Base-by-base conservation (phyloP, 2,888 invertebrate species). In the Pristionchus fissidentatus region DNA sequence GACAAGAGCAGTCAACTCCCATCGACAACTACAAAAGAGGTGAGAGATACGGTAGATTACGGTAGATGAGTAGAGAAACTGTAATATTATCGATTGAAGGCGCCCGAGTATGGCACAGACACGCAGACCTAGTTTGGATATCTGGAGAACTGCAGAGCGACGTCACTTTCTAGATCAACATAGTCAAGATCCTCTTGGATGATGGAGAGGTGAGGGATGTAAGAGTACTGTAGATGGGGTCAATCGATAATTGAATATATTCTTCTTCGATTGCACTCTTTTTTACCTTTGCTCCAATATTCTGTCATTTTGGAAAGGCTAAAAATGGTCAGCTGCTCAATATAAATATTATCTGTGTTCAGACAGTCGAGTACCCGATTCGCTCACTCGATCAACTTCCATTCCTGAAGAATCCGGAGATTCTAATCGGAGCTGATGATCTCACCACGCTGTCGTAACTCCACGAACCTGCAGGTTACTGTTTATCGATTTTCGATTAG, bases 391-490 rank as follows among this genome's bases (percentile, higher is more conserved):
- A 88, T n/a, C 87, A 88, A 22, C 94, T 98, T 90, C 98, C 98
- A 0, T 97, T 96, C 4, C 94, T 98, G 80, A 94, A 97, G 84
- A 99, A 99, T 93, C 98, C 98, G 0, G 95, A 96, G 83, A 96
- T 99, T 87, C 94, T 99, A 87, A 96, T 98, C 88, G 98, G 98
- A 5, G 97, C 97, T 94, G 98, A 98, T 94, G 98, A 99, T 93
- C 95, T 99, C 87, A 99, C 98, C 0, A 96, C 97, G 0, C 94
- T 99, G 26, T 97, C 97, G 2, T 98, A 98, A 93, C 94, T 99
- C 0, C 98, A 99, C 93, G 98, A 99, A 93, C 98, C 99, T 0
- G 94, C 94, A 88, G 94, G 94, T 94, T n/a, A 66, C 66, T 35
- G 66, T 66, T 38, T 10, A 49, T 19, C 19, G 15, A 8, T 4